Base-by-base conservation (phyloP, 2,797 vertebrate species). In the Halcyon smyrnensis region DNA sequence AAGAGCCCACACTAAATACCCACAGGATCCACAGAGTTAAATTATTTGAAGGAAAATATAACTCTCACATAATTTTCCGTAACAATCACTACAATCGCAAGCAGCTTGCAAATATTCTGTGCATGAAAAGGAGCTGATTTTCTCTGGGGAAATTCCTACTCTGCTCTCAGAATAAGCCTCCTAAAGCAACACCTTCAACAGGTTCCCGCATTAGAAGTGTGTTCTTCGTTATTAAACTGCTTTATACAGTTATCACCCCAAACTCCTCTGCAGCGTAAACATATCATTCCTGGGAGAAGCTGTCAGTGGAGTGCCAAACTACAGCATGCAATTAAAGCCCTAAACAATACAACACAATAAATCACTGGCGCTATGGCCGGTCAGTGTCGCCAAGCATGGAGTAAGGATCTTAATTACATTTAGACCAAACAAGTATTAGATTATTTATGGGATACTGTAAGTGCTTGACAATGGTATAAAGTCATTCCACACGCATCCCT, bases 401-500 rank as follows among this genome's bases (percentile, higher is more conserved):
- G 91, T 83, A 95, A 97, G 95, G 93, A 97, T 96, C 97, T 97
- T 97, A 97, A 97, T 97, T 97, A 97, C 97, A 95, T 94, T 96
- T 94, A 97, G 97, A 95, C 96, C 97, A 94, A 97, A 96, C 95
- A 95, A 97, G 95, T 91, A 95, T 96, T 88, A 76, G 96, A 94
- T 97, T 97, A 97, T 97, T 97, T 97, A 97, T 96, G 96, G 96
- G 96, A 34, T 89, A 92, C 95, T 96, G 84, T 87, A 94, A 94
- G 95, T 92, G 92, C 81, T 89, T 96, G 96, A 94, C 91, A 97
- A 91, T 86, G 94, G 91, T 63, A 85, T 79, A 87, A 94, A 97
- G 95, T 83, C 93, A 80, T 94, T 96, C 71, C 89, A 73, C 88
- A 85, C 8, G 30, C 86, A 89, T 95, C 88, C 89, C 92, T 93